Conservation (phyloP, 64 coral and sea anemone genomes). For the Trachythela sp. region DNA sequence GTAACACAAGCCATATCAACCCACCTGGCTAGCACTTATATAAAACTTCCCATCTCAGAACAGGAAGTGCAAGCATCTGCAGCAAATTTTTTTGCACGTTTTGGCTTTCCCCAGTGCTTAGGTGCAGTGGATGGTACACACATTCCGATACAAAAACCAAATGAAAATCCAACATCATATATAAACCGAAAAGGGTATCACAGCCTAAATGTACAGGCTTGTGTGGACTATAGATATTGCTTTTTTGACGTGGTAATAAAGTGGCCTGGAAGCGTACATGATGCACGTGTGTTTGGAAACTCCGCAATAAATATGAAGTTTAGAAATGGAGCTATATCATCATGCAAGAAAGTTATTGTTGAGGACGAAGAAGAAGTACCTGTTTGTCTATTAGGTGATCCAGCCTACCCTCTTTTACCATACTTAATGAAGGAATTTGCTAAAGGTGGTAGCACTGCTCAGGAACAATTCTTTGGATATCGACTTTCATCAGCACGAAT, state of each 20-base stretch:
- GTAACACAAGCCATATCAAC: not conserved
- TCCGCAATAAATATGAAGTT: not conserved
- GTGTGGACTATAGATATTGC: too few relatives aligned
- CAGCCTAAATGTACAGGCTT: too few relatives aligned
- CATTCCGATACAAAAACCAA: too few relatives aligned
- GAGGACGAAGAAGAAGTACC: not conserved
- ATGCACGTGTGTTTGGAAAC: not conserved
- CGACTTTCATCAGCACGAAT: not conserved
- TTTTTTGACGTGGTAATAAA: too few relatives aligned
- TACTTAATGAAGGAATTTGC: not conserved
- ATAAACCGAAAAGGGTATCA: too few relatives aligned
- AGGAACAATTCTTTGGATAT: not conserved
- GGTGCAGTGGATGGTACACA: too few relatives aligned
- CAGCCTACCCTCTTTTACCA: not conserved
- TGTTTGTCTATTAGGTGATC: not conserved
- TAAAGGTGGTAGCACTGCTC: not conserved
- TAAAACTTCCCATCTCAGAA: not conserved
- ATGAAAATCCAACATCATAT: too few relatives aligned
- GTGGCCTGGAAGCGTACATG: not conserved
- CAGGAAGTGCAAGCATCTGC: not conserved
- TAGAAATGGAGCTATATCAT: not conserved
- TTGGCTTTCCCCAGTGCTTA: not conserved
- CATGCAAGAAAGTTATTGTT: not conserved
- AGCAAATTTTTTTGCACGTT: not conserved
- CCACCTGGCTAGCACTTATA: not conserved